These are phyloP conservation scores for Ivindomyrus marchei DNA, from an alignment of 2,113 vertebrate genomes.

Conservation along the genomic window DNA sequence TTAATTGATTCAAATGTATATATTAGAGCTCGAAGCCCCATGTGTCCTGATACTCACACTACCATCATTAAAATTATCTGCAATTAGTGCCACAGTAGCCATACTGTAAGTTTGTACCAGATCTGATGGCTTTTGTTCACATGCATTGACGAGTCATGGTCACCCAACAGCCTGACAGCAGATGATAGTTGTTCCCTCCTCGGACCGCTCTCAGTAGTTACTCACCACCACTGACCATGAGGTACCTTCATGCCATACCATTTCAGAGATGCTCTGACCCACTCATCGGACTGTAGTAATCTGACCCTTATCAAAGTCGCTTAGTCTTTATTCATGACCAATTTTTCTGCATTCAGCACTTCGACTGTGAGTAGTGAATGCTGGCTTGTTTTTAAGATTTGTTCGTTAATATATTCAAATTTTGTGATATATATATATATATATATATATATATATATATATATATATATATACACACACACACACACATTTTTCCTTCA, in stretches of 20 bases:
- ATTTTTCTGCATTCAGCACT: neutral
- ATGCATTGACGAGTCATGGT: neutral
- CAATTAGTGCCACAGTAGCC: neutral
- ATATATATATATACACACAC: too few species aligned
- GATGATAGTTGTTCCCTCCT: neutral
- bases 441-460: too few species aligned
- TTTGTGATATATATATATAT: neutral
- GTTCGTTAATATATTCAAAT: neutral
- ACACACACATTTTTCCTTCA: neutral
- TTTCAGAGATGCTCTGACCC: too few species aligned
- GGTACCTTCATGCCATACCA: neutral
- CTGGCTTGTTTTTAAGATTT: neutral
- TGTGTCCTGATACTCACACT: neutral
- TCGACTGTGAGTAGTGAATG: neutral
- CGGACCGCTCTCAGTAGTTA: neutral
- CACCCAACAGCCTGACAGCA: neutral
- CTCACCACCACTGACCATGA: neutral
- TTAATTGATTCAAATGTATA: neutral
- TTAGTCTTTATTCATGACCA: neutral
- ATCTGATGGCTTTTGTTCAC: neutral
- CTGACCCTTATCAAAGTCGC: neutral
- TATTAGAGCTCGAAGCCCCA: neutral
- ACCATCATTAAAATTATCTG: neutral
- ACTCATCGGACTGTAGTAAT: too few species aligned
- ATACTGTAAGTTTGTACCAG: neutral